Conservation (phyloP, 2,113 vertebrate genomes). For the Heptranchias perlo region DNA sequence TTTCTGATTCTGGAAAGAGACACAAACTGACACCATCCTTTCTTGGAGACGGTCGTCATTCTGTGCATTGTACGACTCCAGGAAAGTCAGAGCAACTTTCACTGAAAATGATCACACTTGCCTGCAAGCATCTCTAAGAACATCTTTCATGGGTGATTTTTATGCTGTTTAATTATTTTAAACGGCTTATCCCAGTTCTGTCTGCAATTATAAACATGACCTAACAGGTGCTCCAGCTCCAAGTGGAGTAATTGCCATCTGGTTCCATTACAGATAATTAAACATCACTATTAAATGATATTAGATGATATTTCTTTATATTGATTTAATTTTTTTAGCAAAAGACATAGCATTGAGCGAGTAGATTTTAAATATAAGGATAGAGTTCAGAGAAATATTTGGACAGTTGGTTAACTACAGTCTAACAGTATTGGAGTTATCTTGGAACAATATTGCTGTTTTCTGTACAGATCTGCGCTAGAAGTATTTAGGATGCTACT, state of each 20-base stretch:
- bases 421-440: neutral
- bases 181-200: neutral
- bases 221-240: neutral
- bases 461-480: neutral
- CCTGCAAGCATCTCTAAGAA: neutral
- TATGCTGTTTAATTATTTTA: neutral
- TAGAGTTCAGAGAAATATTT: neutral
- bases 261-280: too few species aligned
- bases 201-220: neutral
- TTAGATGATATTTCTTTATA: too few species aligned
- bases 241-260: neutral
- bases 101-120: neutral
- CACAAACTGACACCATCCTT: neutral
- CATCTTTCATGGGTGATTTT: too few species aligned
- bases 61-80: neutral
- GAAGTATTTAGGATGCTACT: neutral
- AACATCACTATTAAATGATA: too few species aligned
- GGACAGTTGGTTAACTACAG: neutral
- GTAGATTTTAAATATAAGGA: neutral
- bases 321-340: neutral
- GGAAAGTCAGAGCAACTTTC: neutral
- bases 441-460: neutral
- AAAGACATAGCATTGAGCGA: neutral
- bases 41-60: neutral
- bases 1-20: neutral